Evolutionary conservation across 1,140 invertebrate species (phyloP).

Genomic region (Diachasma alloeum): DNA sequence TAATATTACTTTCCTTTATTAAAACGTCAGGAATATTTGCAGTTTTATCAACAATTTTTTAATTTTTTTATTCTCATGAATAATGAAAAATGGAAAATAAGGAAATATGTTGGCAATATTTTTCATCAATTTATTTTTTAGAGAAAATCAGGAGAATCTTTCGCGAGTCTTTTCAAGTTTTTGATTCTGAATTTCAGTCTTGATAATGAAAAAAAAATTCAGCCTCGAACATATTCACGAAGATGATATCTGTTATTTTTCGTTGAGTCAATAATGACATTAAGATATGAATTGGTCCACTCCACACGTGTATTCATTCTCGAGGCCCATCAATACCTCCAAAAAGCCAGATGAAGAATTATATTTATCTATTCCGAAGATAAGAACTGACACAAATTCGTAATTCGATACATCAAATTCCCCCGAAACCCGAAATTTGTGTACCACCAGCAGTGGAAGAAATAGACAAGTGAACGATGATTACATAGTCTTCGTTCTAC

Average conservation of each 20-base stretch:
- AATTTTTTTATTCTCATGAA: too few relatives aligned
- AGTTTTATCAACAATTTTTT: background rate
- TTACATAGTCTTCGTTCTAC: background rate
- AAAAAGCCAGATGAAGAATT: slow-evolving; percentile 10
- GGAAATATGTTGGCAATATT: too few relatives aligned
- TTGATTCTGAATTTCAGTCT: too few relatives aligned
- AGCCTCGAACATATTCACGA: background rate
- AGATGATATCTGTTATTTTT: slow-evolving; percentile 2
- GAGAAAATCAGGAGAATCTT: too few relatives aligned
- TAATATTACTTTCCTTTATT: background rate
- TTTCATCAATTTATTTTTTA: too few relatives aligned
- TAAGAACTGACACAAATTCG: slow-evolving; percentile 8
- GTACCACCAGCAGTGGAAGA: background rate
- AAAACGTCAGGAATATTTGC: background rate
- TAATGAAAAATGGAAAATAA: too few relatives aligned
- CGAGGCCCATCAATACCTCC: background rate
- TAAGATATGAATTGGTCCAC: slow-evolving; percentile 6
- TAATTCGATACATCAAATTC: background rate
- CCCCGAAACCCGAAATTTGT: background rate
- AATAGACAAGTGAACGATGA: background rate
- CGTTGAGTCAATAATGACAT: background rate
- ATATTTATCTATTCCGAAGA: background rate
- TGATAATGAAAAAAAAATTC: background rate
- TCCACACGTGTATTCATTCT: background rate
- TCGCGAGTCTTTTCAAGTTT: too few relatives aligned